Evolutionary conservation across 2,113 vertebrate genomes (phyloP).

Genomic region (Tragulus kanchil): DNA sequence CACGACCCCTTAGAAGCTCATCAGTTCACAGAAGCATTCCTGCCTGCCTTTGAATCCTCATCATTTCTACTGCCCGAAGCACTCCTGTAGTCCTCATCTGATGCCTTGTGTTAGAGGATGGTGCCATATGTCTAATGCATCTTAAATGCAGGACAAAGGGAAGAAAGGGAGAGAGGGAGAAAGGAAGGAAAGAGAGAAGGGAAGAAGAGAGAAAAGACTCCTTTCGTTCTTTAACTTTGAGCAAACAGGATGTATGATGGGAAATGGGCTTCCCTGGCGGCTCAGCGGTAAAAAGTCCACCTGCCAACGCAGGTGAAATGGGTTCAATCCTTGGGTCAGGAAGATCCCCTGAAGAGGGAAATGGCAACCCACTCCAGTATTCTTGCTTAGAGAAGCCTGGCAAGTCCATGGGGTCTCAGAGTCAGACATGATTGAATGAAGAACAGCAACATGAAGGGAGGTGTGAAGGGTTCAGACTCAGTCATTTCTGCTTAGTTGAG

Average conservation of each 20-base stretch:
- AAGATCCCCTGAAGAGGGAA: not conserved
- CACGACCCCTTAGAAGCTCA: not conserved
- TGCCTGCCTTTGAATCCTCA: not conserved
- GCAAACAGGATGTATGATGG: not conserved
- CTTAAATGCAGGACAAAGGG: not conserved
- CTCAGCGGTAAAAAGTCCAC: not conserved
- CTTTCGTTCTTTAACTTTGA: not conserved
- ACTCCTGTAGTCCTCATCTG: rapidly evolving
- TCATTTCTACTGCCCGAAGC: too few relatives aligned
- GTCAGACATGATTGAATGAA: not conserved
- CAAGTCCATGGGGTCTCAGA: not conserved
- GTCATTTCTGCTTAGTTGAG: not conserved
- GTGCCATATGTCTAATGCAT: not conserved
- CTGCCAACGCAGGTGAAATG: rapidly evolving
- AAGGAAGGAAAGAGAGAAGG: not conserved
- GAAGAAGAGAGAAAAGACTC: not conserved
- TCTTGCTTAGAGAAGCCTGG: not conserved
- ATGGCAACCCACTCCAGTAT: not conserved
- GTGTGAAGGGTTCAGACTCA: not conserved
- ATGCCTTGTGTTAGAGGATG: not conserved
- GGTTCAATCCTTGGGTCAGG: not conserved
- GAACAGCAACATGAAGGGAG: not conserved
- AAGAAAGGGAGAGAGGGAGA: too few relatives aligned
- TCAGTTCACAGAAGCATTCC: not conserved
- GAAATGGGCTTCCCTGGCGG: not conserved